These are phyloP conservation scores for Aplocera efformata DNA, from an alignment of 2,888 invertebrate species.

Conservation along the genomic window DNA sequence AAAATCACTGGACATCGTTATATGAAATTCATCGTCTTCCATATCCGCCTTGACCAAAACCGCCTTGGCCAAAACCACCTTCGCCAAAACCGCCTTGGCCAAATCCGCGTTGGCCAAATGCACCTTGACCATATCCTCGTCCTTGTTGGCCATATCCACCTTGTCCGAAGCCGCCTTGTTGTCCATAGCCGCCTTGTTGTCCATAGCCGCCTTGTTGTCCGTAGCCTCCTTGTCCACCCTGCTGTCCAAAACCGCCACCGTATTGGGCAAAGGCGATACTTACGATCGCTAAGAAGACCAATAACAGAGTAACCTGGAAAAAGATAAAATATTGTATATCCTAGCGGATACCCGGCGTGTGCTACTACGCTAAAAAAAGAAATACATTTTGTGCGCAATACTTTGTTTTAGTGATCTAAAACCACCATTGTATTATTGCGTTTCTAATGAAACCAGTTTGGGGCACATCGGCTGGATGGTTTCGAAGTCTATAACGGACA, in stretches of 20 bases:
- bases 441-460: too few species aligned
- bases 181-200: conserved; percentile 14
- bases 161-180: conserved; percentile 16
- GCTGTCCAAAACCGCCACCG: conserved; percentile 1
- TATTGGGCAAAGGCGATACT: conserved; percentile 10
- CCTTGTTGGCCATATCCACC: conserved; percentile 16
- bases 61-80: conserved; percentile 23
- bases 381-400: too few species aligned
- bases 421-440: too few species aligned
- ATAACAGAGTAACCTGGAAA: conserved; percentile 9
- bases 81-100: conserved; percentile 15
- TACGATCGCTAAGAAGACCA: conserved; percentile 10
- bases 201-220: conserved; percentile 15
- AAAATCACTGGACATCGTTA: too few species aligned
- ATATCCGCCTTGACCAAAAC: conserved; percentile 19
- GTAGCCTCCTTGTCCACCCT: conserved; percentile 10
- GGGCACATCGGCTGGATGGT: too few species aligned
- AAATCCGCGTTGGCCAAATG: conserved; percentile 16
- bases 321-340: too few species aligned
- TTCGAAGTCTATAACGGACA: too few species aligned
- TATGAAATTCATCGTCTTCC: conserved; percentile 7
- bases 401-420: too few species aligned
- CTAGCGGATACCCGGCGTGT: too few species aligned
- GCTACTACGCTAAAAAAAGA: too few species aligned
- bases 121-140: conserved; percentile 8